Evolutionary conservation across 2,888 invertebrate genomes (phyloP), one percentile per base, ranked within the genome.

Genomic region (Epinotia nisella): DNA sequence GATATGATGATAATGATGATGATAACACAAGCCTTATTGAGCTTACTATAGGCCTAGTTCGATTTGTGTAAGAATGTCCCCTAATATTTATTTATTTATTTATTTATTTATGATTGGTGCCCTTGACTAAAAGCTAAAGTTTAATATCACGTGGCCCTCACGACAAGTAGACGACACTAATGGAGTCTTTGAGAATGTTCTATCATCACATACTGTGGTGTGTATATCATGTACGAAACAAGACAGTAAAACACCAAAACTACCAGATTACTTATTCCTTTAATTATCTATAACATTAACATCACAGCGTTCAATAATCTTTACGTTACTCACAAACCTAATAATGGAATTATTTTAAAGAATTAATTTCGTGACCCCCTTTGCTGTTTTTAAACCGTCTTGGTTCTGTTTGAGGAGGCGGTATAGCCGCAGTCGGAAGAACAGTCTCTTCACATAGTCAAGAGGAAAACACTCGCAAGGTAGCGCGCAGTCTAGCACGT

Each of bases 401-500:
- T 60, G 66, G 55, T 61, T 55, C 2, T 55, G 53, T 9, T 19
- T 60, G 1, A 71, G 66, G 15, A 71, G 29, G 53, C 53, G 15
- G 29, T 71, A 67, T 9, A 71, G 66, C n/a, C 66, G 66, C 13
- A 71, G 21, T 3, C 71, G 66, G 29, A 71, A 41, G 60, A 60
- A 71, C 15, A 71, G 71, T 41, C 45, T 53, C 55, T 71, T 71
- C 11, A 71, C 29, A 19, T 53, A 55, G n/a, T 71, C 41, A 21
- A 71, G 71, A 66, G 71, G 71, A 55, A 71, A 71, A 60, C 71
- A 71, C n/a, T 19, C 60, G 66, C 71, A 71, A 3, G 71, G 71
- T 55, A 55, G n/a, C 41, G 29, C 55, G 45, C 60, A 55, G 55
- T 71, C 70, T 17, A 74, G 62, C 68, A 71, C 66, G 61, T 74